A percentile compares a stretch with the other conserved stretches of the same genome.
These are phyloP conservation scores for Pentalonia nigronervosa DNA, from an alignment of 1,140 invertebrate genomes.

Conservation along the genomic window DNA sequence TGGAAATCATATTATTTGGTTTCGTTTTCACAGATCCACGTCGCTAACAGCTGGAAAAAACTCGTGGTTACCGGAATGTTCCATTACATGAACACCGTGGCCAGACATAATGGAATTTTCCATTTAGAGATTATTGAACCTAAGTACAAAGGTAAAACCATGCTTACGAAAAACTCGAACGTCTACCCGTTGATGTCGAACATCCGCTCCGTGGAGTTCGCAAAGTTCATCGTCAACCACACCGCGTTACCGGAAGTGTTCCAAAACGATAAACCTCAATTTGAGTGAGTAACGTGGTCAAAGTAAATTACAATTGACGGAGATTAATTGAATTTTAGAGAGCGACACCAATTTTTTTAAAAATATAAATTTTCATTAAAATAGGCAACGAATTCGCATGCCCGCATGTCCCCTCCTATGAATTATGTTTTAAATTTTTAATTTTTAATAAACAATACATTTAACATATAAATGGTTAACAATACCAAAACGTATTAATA, in stretches of 20 bases:
- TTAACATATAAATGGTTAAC: too few relatives aligned
- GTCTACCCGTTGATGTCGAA: neutral
- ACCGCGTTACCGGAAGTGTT: neutral
- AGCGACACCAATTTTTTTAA: fast-evolving
- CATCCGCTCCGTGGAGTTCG: neutral
- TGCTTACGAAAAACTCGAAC: neutral
- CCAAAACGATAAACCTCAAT: constrained; percentile 26
- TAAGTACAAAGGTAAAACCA: neutral
- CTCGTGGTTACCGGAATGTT: neutral
- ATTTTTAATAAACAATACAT: neutral
- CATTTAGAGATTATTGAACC: neutral
- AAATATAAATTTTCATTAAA: neutral
- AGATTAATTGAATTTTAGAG: neutral
- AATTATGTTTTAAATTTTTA: neutral
- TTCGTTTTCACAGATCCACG: neutral
- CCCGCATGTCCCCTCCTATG: neutral
- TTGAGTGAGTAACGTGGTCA: neutral
- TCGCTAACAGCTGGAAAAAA: neutral
- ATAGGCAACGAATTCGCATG: neutral
- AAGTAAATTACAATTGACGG: neutral
- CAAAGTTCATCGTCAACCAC: neutral
- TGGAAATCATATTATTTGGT: neutral
- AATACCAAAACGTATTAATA: too few relatives aligned
- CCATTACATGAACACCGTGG: neutral
- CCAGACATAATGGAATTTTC: neutral